Evolutionary conservation across 2,797 vertebrate genomes (phyloP).

Genomic region (Acrossocheilus fasciatus): DNA sequence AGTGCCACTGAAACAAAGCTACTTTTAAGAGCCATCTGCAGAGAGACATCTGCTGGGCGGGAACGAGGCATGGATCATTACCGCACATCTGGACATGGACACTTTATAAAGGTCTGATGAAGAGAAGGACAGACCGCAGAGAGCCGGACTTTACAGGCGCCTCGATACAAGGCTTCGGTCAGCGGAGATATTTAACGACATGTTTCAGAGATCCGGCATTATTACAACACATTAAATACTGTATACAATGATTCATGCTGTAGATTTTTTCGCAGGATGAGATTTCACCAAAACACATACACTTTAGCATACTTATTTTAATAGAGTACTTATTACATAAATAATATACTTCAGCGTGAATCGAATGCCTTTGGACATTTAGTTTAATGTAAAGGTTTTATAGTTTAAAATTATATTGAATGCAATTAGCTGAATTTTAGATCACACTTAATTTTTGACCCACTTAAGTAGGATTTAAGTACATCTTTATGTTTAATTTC

Average conservation of each 20-base stretch:
- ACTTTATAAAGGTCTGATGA: constrained; percentile 38
- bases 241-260: background rate
- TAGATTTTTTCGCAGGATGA: background rate
- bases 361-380: background rate
- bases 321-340: background rate
- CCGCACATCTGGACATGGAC: constrained; percentile 55
- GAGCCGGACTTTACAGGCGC: constrained; percentile 1
- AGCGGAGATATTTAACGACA: background rate
- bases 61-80: constrained; percentile 47
- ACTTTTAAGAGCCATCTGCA: constrained; percentile 62
- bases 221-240: background rate
- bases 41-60: constrained; percentile 51
- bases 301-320: background rate
- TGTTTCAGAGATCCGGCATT: background rate
- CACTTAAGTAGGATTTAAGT: background rate
- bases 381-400: background rate
- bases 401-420: background rate
- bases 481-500: background rate
- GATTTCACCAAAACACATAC: background rate
- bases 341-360: background rate
- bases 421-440: background rate
- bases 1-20: constrained; percentile 58
- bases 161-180: background rate
- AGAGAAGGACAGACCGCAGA: constrained; percentile 11
- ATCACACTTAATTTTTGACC: background rate